Evolutionary conservation across 2,888 invertebrate species (phyloP), one percentile per base, ranked within the genome.

Genomic region (Tridacna crocea): DNA sequence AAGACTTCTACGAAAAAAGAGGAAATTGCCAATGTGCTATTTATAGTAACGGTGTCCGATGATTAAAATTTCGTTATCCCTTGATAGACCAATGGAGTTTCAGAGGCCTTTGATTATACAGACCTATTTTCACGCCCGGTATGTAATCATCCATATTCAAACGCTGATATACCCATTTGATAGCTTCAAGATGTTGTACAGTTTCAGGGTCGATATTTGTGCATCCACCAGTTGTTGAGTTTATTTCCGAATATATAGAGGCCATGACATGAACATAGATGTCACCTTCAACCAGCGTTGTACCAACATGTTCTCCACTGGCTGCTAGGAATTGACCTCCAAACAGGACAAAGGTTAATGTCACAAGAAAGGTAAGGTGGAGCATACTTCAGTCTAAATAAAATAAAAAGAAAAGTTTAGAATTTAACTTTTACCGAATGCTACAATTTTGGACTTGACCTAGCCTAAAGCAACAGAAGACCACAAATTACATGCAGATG

Each of bases 141-240:
- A 78, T 66, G 58, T 74, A 79, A 26, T 72, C 55, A 10, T 13
- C 19, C 8, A 22, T 27, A 72, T 85, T 85, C 15, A 85, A 36
- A 27, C 55, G 0, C 8, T 60, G 19, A 2, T 80, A 61, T n/a
- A 76, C 76, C 85, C 85, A 85, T 74, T 76, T 80, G 46, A 85
- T 68, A 1, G 82, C 80, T 26, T 76, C 73, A 19, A 85, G 66
- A 26, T 72, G 74, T 46, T 85, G 82, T 1, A 85, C 72, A 17
- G 63, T 66, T 63, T 82, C 80, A 0, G 70, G 17, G 12, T 82
- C 82, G 51, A 80, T 75, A 0, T 55, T 58, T 17, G n/a, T 46
- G 26, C 85, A 85, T 19, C 65, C 22, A 1, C 76, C 78, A 19
- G 61, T 24, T 48, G 61, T 48, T 61, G 61, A 8, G 51, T n/a